A percentile compares a stretch with the other conserved stretches of the same genome.
phyloP scores from a whole-genome alignment of 2,888 invertebrate genomes.

The Thysanoteuthis rhombus region DNA sequence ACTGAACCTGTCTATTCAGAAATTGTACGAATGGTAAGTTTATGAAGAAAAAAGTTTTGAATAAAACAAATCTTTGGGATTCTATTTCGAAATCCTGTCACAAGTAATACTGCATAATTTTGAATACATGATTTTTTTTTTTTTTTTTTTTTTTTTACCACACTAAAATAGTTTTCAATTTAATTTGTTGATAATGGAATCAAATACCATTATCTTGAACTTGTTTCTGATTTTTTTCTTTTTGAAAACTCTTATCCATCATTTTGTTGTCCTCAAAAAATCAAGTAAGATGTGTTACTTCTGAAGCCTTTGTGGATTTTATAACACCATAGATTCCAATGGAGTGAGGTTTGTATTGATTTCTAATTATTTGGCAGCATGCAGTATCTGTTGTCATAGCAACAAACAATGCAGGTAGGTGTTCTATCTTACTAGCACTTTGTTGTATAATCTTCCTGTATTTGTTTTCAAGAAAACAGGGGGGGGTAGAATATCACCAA shows the following conservation, averaged over 20 bases:
- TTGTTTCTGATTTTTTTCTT: neutral
- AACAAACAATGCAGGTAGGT: neutral
- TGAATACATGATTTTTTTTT: neutral
- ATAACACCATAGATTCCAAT: neutral
- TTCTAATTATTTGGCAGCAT: neutral
- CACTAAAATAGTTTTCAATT: neutral
- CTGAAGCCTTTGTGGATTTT: neutral
- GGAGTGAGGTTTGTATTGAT: neutral
- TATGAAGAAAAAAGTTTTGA: neutral
- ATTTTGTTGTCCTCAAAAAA: no score
- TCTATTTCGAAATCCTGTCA: neutral
- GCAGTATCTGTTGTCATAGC: neutral
- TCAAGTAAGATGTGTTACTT: neutral
- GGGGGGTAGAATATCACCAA: no score
- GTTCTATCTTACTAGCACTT: neutral
- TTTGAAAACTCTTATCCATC: neutral
- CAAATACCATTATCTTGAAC: neutral
- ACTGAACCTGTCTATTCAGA: conserved; percentile 98
- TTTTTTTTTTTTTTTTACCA: neutral
- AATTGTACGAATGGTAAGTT: conserved; percentile 94
- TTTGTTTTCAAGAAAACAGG: no score
- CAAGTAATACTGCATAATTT: neutral
- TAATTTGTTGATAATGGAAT: neutral
- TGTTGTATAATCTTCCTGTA: no score
- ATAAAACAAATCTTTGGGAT: neutral